Percentiles rank a stretch among this genome's conserved stretches.
Conservation (phyloP, 2,888 invertebrate genomes). For the Protodeltote pygarga region DNA sequence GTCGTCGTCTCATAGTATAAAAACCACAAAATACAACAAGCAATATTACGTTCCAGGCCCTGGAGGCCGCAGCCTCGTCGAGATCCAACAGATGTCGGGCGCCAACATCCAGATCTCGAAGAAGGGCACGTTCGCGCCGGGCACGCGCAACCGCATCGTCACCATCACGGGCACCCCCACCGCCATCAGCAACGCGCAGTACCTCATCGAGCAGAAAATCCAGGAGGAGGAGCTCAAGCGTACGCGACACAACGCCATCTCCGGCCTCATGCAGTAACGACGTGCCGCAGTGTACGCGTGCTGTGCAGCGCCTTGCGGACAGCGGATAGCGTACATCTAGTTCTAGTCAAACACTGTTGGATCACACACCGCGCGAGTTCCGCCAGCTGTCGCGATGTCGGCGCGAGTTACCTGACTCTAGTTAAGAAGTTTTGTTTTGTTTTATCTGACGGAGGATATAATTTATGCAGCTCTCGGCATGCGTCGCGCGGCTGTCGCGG, state of each 20-base stretch:
- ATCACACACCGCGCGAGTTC: conserved; percentile 48
- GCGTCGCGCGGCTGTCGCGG: conserved; percentile 51
- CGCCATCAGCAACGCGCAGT: conserved; percentile 96
- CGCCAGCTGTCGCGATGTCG: no score
- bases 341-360: conserved; percentile 59
- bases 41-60: conserved; percentile 88
- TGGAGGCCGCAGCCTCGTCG: conserved; percentile 97
- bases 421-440: conserved; percentile 68
- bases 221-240: conserved; percentile 98
- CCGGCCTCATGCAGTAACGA: conserved; percentile 90
- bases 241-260: conserved; percentile 94
- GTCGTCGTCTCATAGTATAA: background rate
- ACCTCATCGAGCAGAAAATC: conserved; percentile 98
- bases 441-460: conserved; percentile 62
- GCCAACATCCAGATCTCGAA: conserved; percentile 99
- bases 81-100: conserved; percentile 98
- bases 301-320: background rate
- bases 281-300: background rate
- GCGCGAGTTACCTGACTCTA: conserved; percentile 76
- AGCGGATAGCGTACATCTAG: conserved; percentile 56
- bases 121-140: conserved; percentile 98
- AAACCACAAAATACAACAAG: background rate
- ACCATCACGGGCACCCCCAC: conserved; percentile 96
- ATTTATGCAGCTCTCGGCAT: conserved; percentile 68
- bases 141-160: conserved; percentile 98